Base-by-base conservation (phyloP, 1,140 invertebrate species). In the Plodia interpunctella region DNA sequence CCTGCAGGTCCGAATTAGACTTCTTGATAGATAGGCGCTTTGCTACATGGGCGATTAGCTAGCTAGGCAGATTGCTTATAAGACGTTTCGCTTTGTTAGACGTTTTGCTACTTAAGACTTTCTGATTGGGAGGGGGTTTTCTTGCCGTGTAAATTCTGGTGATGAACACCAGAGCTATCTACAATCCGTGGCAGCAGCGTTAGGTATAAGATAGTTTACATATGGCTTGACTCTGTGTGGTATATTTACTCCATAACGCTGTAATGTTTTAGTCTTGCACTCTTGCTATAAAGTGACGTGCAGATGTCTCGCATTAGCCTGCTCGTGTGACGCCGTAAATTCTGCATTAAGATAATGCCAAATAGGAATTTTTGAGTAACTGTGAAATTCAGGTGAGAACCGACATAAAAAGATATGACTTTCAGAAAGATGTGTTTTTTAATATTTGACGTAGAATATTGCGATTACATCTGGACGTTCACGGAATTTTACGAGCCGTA, bases 211-310 rank as follows among this genome's bases (percentile, higher is more conserved):
- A 11, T 35, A 2, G 13, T 11, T 9, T 5, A 13, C 1, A 9
- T 13, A 5, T 35, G 9, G 9, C 10, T 9, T 35, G 2, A 35
- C 13, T 13, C 32, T 35, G 10, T 9, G 2, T 35, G 13, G 32
- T 35, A 35, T 35, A 25, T 25, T 35, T 35, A 35, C 32, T 35
- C 32, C 8, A 11, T 35, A 5, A 35, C 13, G 2, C 54, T 28
- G 64, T 68, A 60, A 49, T 65, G 57, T 54, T 55, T 56, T 66
- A 62, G 66, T 70, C 59, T 73, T 66, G n/a, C 35, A 62, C 67
- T 70, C 59, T 71, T 65, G n/a, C 25, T 28, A 32, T 58, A 63
- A 66, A 63, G 59, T 50, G 11, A 13, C 19, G 59, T 55, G 20
- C 62, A 59, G 53, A 55, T 51, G 44, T 19, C 17, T 35, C 28